These are phyloP conservation scores for Nomada hirtipes DNA, from an alignment of 2,888 invertebrate species.

Conservation along the genomic window DNA sequence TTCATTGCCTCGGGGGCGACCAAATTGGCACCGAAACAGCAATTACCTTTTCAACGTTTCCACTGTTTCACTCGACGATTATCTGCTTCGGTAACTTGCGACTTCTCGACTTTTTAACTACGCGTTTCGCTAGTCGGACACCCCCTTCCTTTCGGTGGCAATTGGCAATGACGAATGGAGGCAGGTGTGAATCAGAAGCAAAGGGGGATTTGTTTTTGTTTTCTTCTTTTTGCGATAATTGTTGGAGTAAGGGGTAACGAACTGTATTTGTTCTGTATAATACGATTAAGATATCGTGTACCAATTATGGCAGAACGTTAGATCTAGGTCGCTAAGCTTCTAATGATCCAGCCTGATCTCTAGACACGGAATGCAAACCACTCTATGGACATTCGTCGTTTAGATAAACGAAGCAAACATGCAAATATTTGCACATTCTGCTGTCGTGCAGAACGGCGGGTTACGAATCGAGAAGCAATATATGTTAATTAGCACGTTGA, in stretches of 20 bases:
- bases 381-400: background rate
- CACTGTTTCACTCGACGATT: constrained; percentile 63
- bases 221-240: background rate
- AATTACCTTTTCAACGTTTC: constrained; percentile 67
- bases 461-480: background rate
- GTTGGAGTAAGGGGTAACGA: background rate
- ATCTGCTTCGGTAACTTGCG: constrained; percentile 11
- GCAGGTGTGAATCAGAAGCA: background rate
- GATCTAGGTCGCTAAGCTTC: constrained; percentile 42
- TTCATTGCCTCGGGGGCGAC: constrained; percentile 42
- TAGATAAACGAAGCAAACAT: constrained; percentile 31
- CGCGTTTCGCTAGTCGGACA: constrained; percentile 11
- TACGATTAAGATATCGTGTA: constrained; percentile 39
- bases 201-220: too few species aligned
- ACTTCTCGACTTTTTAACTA: constrained; percentile 16
- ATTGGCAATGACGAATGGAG: background rate
- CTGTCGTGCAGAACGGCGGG: background rate
- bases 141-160: background rate
- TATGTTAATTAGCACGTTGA: background rate
- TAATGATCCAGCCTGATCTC: constrained; percentile 7
- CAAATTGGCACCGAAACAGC: constrained; percentile 54
- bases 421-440: background rate
- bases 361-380: background rate
- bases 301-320: constrained; percentile 1
- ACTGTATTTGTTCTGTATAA: constrained; percentile 18